Evolutionary conservation across 1,140 invertebrate genomes (phyloP).

Genomic region (Tenebrio molitor): DNA sequence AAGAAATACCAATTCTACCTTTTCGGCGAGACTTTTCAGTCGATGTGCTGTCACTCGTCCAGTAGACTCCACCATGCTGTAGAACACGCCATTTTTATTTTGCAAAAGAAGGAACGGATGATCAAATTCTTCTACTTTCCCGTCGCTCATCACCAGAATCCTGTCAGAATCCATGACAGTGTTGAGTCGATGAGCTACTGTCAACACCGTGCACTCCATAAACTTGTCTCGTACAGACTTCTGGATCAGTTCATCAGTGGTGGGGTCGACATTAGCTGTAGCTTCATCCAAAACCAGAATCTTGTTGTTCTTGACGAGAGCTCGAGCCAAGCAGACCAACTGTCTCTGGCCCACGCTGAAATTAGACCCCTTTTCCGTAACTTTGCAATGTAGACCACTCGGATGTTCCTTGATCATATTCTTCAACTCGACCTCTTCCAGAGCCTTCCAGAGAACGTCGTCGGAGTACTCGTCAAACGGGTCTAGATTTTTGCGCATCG

Average conservation of each 20-base stretch:
- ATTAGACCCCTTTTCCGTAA: conserved; percentile 75
- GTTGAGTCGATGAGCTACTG: conserved; percentile 77
- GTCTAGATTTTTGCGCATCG: conserved; percentile 88
- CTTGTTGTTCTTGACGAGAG: conserved; percentile 71
- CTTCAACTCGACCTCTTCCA: conserved; percentile 85
- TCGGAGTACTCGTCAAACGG: conserved; percentile 84
- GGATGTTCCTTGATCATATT: conserved; percentile 70
- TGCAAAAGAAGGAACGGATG: conserved; percentile 76
- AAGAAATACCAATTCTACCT: too few species aligned
- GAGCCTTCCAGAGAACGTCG: conserved; percentile 83
- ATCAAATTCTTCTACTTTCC: conserved; percentile 71
- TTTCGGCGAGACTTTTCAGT: conserved; percentile 66
- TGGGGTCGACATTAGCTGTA: conserved; percentile 73
- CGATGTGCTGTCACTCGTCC: conserved; percentile 67
- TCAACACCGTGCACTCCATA: conserved; percentile 78
- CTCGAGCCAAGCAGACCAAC: conserved; percentile 71
- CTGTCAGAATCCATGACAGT: conserved; percentile 81
- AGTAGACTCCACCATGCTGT: conserved; percentile 72
- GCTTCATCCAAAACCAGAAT: conserved; percentile 75
- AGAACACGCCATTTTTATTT: conserved; percentile 72
- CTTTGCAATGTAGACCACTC: conserved; percentile 69
- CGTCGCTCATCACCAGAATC: conserved; percentile 81
- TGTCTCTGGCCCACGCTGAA: conserved; percentile 74
- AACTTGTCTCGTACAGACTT: conserved; percentile 74
- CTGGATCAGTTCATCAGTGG: conserved; percentile 76